These are phyloP conservation scores for Philereme transversata DNA, from an alignment of 2,888 invertebrate species.

Conservation along the genomic window DNA sequence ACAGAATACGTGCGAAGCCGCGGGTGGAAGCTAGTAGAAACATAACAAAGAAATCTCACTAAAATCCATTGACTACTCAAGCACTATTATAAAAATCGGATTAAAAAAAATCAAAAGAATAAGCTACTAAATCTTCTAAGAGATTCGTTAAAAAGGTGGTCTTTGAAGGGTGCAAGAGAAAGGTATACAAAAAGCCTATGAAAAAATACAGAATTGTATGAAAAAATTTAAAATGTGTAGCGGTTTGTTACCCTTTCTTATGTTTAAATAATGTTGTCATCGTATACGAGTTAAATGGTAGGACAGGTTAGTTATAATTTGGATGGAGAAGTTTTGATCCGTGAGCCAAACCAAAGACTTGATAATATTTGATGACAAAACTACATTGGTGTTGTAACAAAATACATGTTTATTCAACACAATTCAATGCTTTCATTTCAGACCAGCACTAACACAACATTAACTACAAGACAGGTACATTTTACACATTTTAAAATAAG, in stretches of 20 bases:
- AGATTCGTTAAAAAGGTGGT: conserved; percentile 36
- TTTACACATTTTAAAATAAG: no score
- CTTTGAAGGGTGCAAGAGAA: conserved; percentile 44
- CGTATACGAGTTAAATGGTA: conserved; percentile 62
- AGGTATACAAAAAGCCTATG: conserved; percentile 31
- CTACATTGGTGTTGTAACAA: no score
- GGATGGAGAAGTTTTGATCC: conserved; percentile 35
- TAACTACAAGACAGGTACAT: no score
- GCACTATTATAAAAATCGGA: conserved; percentile 48
- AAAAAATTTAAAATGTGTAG: conserved; percentile 54
- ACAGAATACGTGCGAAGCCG: no score
- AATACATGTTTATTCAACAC: no score
- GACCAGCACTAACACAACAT: no score
- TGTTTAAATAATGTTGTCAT: conserved; percentile 62
- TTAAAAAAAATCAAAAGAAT: conserved; percentile 51
- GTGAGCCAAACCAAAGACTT: conserved; percentile 5
- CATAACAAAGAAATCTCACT: conserved; percentile 30
- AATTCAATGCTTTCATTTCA: no score
- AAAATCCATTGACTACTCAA: conserved; percentile 58
- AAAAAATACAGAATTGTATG: conserved; percentile 35
- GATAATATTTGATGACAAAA: no score
- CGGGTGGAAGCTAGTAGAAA: conserved; percentile 13
- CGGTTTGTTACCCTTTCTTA: conserved; percentile 63
- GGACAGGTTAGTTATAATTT: conserved; percentile 38
- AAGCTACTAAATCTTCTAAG: conserved; percentile 48